phyloP scores from a whole-genome alignment of 1,140 invertebrate species.

The Solenopsis fugax region DNA sequence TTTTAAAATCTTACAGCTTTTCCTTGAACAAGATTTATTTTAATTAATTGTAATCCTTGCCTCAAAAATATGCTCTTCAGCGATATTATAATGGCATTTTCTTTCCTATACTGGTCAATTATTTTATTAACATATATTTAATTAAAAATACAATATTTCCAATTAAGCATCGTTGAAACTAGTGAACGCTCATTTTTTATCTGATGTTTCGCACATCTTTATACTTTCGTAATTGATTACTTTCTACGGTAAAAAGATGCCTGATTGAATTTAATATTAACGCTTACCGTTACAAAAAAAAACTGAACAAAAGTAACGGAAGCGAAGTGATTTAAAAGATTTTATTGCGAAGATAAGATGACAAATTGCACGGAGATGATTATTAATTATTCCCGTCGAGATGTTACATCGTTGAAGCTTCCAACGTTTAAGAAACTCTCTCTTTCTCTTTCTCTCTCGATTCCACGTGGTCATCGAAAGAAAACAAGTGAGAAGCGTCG shows the following conservation, averaged over 20 bases:
- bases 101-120: not conserved
- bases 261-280: conserved; percentile 15
- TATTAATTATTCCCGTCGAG: conserved; percentile 43
- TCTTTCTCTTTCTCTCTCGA: not conserved
- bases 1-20: no score
- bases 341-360: not conserved
- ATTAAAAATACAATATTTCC: not conserved
- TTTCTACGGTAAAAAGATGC: not conserved
- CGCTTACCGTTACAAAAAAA: not conserved
- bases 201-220: not conserved
- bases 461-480: not conserved
- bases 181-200: not conserved
- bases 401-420: conserved; percentile 5
- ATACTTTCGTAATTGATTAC: not conserved
- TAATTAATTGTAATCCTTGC: no score
- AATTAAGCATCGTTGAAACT: not conserved
- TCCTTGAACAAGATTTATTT: no score
- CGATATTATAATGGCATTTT: no score
- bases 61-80: no score
- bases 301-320: not conserved
- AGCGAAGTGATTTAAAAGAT: not conserved
- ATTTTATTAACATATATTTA: not conserved
- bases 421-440: conserved; percentile 25
- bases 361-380: conserved; percentile 36
- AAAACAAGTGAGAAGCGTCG: conserved; percentile 13